Base-by-base conservation (phyloP, 2,888 invertebrate genomes). In the Ceraclea dissimilis region DNA sequence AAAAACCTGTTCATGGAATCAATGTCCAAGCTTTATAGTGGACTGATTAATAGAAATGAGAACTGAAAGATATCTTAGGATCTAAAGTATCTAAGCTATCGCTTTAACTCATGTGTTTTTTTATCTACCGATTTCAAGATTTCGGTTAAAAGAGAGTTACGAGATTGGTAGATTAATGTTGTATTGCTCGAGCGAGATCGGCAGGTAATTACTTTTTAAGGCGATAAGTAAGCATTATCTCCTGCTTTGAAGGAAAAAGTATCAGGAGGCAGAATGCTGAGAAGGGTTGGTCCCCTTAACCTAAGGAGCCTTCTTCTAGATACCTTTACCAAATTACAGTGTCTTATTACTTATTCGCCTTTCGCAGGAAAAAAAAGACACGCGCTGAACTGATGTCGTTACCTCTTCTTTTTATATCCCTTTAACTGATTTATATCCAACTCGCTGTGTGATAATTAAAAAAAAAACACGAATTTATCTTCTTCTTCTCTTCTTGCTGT, bases 161-260 rank as follows among this genome's bases (percentile, higher is more conserved):
- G 6, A 8, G 31, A 11, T 31, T 31, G 6, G 11, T 11, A 31
- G 31, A 31, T 31, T 31, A 31, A 11, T 31, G 6, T 11, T 8
- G 31, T 31, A 11, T 48, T 52, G 48, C 52, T 46, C 43, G 17
- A 49, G 33, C 21, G 55, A 50, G 52, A 57, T 57, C 54, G 48
- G 47, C 58, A 58, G 51, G 58, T 58, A 58, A 54, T 58, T 58
- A 31, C 44, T 52, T 49, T 44, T 44, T 44, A 44, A 44, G 44
- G 44, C 17, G 44, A 44, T 44, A 44, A 44, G 44, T 44, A 31
- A 31, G 31, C 31, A 31, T 31, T 31, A 31, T 31, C 31, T 31
- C 31, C 31, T 11, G 31, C 31, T 11, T 11, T 31, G 6, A 31
- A 11, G 31, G 11, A 31, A n/a, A n/a, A n/a, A 6, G 11, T 31